These are phyloP conservation scores for Agonopterix heracliana DNA, from an alignment of 2,888 invertebrate species.

Conservation along the genomic window DNA sequence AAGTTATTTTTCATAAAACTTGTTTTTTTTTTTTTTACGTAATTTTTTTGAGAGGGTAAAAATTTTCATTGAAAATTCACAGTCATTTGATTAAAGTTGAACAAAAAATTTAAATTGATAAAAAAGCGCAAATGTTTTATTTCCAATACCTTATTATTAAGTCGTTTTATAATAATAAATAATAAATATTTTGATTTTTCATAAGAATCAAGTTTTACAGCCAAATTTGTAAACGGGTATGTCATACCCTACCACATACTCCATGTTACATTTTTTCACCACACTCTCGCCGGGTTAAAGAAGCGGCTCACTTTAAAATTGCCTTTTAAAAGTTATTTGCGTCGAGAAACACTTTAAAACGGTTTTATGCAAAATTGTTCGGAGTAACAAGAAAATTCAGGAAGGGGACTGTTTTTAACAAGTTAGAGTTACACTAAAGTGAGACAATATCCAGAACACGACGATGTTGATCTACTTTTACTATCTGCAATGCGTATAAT, in stretches of 20 bases:
- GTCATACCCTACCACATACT: not conserved
- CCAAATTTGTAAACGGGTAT: not conserved
- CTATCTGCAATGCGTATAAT: not conserved
- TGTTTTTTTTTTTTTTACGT: not conserved
- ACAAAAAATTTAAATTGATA: not conserved
- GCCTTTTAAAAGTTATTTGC: constrained; percentile 32
- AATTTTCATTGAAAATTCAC: not conserved
- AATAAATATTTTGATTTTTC: not conserved
- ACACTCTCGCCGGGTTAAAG: too few relatives aligned
- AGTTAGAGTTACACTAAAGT: too few relatives aligned
- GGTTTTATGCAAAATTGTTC: constrained; percentile 25
- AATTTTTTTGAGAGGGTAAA: not conserved
- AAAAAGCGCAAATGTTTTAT: not conserved
- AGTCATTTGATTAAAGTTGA: not conserved
- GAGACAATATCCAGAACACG: too few relatives aligned
- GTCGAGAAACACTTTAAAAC: constrained; percentile 24
- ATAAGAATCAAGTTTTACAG: not conserved
- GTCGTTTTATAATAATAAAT: not conserved
- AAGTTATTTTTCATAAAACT: too few relatives aligned
- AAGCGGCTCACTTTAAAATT: constrained; percentile 26
- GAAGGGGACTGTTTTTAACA: too few relatives aligned
- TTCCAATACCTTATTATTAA: not conserved
- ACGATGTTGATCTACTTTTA: too few relatives aligned
- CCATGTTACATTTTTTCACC: too few relatives aligned
- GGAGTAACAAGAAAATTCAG: not conserved